Evolutionary conservation across 2,888 invertebrate genomes (phyloP), one percentile per base, ranked within the genome.

Genomic region (Drosophila affinis): DNA sequence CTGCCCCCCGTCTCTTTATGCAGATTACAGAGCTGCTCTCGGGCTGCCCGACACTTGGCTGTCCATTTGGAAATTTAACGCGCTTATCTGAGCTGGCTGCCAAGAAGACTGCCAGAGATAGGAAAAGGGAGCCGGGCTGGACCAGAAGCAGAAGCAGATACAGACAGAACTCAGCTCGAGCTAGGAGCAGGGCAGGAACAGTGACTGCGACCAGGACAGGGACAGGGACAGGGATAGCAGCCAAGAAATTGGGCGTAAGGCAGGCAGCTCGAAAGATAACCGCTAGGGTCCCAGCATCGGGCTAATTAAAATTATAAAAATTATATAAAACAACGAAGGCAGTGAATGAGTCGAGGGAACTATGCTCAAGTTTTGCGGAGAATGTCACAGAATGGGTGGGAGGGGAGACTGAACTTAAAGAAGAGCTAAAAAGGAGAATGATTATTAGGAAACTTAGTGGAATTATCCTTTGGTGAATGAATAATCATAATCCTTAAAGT

Each of bases 171-270:
- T 0, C 9, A 34, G 56, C 27, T 29, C 21, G 54, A n/a, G 29
- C 10, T 29, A 10, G 17, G 44, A 55, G n/a, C 3, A 6, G 57
- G 12, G 17, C n/a, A 6, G 18, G 9, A 18, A 4, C 9, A 3
- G 39, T 32, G 53, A 29, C 24, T 4, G 9, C 17, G 27, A 4
- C 9, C 6, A 39, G 48, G 53, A 24, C 27, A 34, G 18, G 53
- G 53, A 4, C 34, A 34, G 32, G 49, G 55, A 32, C 18, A 34
- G 27, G 53, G 53, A 9, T 21, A 34, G 34, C 34, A 34, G 21
- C 47, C 39, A 76, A 77, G 87, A 84, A 88, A 88, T 84, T 88
- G 87, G 86, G 83, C 88, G 88, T 86, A 86, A 87, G 88, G 85
- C 88, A 81, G 87, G 88, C 88, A 87, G 85, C 72, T 39, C 58